Base-by-base conservation (phyloP, 2,888 invertebrate genomes). In the Synergus japonicus region DNA sequence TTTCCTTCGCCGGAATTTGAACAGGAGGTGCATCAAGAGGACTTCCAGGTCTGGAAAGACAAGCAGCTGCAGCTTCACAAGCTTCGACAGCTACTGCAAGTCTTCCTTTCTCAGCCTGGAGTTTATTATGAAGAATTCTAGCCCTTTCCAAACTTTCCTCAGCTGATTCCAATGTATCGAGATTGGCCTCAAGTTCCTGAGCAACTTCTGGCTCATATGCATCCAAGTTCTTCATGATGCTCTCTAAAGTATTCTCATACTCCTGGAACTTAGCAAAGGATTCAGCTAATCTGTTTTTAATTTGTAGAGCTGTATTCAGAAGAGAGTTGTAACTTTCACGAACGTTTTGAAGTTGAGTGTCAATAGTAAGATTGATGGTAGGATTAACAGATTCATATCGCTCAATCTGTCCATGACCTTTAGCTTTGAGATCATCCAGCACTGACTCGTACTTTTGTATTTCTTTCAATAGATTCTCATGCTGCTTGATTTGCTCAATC, bases 311-410 rank as follows among this genome's bases (percentile, higher is more conserved):
- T 0, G 98, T 98, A 80, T 97, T 96, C 60, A 98, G 92, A 10
- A 98, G 93, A 0, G 98, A 97, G 89, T 97, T 96, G 90, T 98
- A 98, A 90, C 98, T 98, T 78, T 98, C 98, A 88, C 97, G 97
- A 0, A 98, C 97, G 89, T 98, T 98, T 88, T 95, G 95, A 76
- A 98, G 91, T 90, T 98, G 98, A 58, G 95, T 96, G 73, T 97
- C 96, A 54, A 98, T 97, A 0, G 96, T 96, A 5, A 95, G 94
- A 76, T 95, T 95, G 77, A 98, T 96, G 0, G 94, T 92, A 0
- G 97, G 96, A 9, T 96, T 95, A 0, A 94, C 94, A 0, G 93
- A 91, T 84, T 95, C 94, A 87, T 98, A 98, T 49, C 96, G 95
- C 83, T 96, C 95, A 77, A 98, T 97, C 89, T 98, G 97, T 0